A percentile compares a stretch with the other conserved stretches of the same genome.
These are phyloP conservation scores for Proteles cristata DNA, from an alignment of 2,113 vertebrate genomes.

Conservation along the genomic window DNA sequence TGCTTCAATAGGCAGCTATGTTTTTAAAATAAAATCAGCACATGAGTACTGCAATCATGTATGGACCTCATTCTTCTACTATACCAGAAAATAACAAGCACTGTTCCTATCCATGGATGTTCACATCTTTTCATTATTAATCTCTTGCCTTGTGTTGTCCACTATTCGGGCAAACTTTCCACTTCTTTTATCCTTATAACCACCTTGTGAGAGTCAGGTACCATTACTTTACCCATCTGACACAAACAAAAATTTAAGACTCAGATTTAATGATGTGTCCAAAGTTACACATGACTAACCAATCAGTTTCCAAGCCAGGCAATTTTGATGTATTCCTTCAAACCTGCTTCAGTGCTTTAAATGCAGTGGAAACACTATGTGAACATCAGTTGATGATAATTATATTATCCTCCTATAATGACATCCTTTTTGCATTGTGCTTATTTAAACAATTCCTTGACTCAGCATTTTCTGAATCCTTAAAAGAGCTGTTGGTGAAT, in stretches of 20 bases:
- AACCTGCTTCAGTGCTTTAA: neutral
- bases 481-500: constrained; percentile 10
- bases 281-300: neutral
- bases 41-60: neutral
- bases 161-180: neutral
- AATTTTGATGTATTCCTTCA: neutral
- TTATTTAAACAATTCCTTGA: constrained; percentile 46
- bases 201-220: neutral
- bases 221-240: neutral
- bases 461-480: constrained; percentile 5
- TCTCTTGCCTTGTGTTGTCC: neutral
- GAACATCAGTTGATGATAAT: neutral
- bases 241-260: neutral
- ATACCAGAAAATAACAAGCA: neutral
- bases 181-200: neutral
- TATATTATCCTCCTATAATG: neutral
- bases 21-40: neutral
- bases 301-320: neutral
- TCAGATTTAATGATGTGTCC: neutral
- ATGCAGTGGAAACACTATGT: neutral
- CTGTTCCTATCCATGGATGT: neutral
- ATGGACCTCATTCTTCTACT: neutral
- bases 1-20: neutral
- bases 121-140: neutral
- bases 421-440: neutral